A percentile compares a stretch with the other conserved stretches of the same genome.
These are phyloP conservation scores for Trididemnum nubilum DNA, from an alignment of 23 tunicate genomes.

Conservation along the genomic window DNA sequence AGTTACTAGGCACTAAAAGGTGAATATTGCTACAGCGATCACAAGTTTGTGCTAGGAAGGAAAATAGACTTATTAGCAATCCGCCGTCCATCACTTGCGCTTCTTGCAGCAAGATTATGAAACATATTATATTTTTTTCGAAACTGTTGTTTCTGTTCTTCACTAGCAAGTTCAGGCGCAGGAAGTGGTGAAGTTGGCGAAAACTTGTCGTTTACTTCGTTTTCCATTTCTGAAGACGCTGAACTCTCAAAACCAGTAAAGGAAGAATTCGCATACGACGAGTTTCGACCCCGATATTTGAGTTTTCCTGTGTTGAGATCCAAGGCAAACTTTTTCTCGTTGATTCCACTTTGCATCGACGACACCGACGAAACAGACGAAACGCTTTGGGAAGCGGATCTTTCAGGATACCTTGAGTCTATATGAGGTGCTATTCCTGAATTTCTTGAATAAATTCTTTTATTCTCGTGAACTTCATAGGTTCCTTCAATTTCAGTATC, in stretches of 20 bases:
- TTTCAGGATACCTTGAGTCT: no score
- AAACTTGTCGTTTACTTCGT: background rate
- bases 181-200: background rate
- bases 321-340: conserved; percentile 27
- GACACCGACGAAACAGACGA: conserved; percentile 37
- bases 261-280: conserved; percentile 25
- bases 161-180: conserved; percentile 44
- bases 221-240: background rate
- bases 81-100: background rate
- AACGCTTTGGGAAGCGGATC: conserved; percentile 17
- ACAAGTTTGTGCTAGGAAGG: background rate
- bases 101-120: conserved; percentile 39
- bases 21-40: background rate
- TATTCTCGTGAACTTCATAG: no score
- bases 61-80: background rate
- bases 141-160: conserved; percentile 50
- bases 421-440: no score
- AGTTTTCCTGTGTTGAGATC: conserved; percentile 40
- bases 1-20: no score
- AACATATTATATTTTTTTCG: conserved; percentile 43
- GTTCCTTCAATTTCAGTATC: no score
- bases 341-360: conserved; percentile 47
- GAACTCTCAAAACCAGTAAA: conserved; percentile 29
- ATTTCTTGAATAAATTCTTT: no score
- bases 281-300: conserved; percentile 19